phyloP scores from a whole-genome alignment of 35 echinoderm and acorn worm genomes.

The Chiridota heheva region DNA sequence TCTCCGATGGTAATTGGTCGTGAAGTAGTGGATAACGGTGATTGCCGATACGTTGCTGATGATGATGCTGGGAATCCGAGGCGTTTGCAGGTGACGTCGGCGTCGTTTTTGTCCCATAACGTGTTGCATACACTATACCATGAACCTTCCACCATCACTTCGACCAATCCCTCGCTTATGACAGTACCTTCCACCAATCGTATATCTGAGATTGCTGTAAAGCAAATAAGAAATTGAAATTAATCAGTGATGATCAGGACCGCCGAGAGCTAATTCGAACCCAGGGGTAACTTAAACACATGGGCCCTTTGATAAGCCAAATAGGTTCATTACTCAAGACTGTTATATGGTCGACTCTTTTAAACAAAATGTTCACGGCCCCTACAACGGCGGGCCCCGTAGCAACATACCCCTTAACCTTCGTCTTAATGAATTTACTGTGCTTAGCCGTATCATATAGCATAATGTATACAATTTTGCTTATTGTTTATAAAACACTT shows the following conservation, averaged over 20 bases:
- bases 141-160: neutral
- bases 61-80: no score
- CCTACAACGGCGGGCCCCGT: no score
- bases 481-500: no score
- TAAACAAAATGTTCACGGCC: no score
- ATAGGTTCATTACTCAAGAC: neutral
- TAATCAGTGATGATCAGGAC: neutral
- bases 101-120: slow-evolving; percentile 1
- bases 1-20: no score
- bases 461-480: no score
- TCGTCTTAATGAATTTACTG: no score
- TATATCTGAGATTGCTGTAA: neutral
- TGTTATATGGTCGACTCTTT: neutral
- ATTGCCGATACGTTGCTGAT: no score
- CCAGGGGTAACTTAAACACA: neutral
- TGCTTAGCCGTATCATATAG: no score
- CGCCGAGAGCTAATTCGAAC: neutral
- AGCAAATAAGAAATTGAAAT: neutral
- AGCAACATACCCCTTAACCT: no score
- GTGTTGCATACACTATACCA: neutral
- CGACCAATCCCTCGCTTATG: neutral
- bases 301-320: no score
- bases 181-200: neutral
- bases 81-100: slow-evolving; percentile 11
- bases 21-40: no score